Evolutionary conservation across 2,888 invertebrate species (phyloP).

Genomic region (Saturnia japonica): DNA sequence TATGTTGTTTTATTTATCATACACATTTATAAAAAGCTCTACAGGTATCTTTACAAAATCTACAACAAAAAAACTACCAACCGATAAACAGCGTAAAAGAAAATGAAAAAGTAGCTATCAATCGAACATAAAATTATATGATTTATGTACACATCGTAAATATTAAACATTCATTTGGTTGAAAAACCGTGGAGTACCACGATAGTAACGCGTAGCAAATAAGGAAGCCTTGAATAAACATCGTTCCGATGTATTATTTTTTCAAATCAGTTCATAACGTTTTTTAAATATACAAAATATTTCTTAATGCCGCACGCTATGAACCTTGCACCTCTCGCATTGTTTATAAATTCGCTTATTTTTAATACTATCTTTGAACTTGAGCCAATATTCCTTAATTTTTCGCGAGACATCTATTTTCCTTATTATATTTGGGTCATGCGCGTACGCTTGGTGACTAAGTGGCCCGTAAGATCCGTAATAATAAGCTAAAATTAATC

Average conservation of each 20-base stretch:
- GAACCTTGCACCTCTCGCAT: not conserved
- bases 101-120: conserved; percentile 3
- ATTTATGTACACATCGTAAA: conserved; percentile 9
- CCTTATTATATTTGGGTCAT: conserved; percentile 6
- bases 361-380: conserved; percentile 3
- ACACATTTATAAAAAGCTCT: too few species aligned
- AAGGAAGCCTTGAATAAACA: not conserved
- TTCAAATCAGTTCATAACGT: not conserved
- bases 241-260: not conserved
- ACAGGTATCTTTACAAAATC: too few species aligned
- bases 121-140: conserved; percentile 1
- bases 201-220: not conserved
- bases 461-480: not conserved
- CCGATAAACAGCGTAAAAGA: not conserved
- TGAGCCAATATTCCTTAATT: conserved; percentile 8
- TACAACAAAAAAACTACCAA: not conserved
- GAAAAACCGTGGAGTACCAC: not conserved
- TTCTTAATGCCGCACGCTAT: not conserved
- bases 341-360: not conserved
- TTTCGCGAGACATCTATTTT: not conserved
- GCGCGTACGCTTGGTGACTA: not conserved
- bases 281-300: not conserved
- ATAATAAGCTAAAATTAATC: not conserved
- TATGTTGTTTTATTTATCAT: too few species aligned
- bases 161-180: not conserved